A percentile compares a stretch with the other conserved stretches of the same genome.
Conservation (phyloP, 2,888 invertebrate species). For the Suillia variegata region DNA sequence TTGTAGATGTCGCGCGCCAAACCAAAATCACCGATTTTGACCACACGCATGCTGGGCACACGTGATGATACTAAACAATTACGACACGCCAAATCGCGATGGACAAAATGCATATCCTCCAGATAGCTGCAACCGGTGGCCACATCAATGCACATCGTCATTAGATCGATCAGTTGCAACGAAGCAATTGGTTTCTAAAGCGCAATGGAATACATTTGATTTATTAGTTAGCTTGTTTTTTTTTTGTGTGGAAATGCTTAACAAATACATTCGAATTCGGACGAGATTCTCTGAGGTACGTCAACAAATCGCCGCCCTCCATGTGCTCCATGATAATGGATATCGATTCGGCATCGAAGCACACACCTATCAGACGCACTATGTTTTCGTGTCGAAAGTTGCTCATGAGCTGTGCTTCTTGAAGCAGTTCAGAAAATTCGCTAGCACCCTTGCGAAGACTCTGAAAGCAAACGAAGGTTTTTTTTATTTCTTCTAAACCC, state of each 20-base stretch:
- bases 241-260: too few species aligned
- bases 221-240: not conserved
- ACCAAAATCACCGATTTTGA: conserved; percentile 92
- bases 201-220: not conserved
- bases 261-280: conserved; percentile 68
- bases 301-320: conserved; percentile 95
- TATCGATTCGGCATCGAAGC: conserved; percentile 90
- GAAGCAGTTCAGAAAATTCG: conserved; percentile 87
- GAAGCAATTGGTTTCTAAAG: conserved; percentile 70
- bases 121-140: conserved; percentile 94
- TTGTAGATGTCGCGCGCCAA: conserved; percentile 95
- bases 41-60: conserved; percentile 67
- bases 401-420: conserved; percentile 96
- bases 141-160: conserved; percentile 94
- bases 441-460: conserved; percentile 90
- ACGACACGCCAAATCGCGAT: conserved; percentile 93
- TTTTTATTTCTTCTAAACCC: not conserved
- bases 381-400: conserved; percentile 98
- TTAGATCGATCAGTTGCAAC: conserved; percentile 80
- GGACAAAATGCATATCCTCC: conserved; percentile 97
- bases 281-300: conserved; percentile 83
- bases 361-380: conserved; percentile 88
- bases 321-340: conserved; percentile 96
- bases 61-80: conserved; percentile 89
- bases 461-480: conserved; percentile 63